These are phyloP conservation scores for Semaprochilodus insignis DNA, from an alignment of 2,797 vertebrate genomes.

Conservation along the genomic window DNA sequence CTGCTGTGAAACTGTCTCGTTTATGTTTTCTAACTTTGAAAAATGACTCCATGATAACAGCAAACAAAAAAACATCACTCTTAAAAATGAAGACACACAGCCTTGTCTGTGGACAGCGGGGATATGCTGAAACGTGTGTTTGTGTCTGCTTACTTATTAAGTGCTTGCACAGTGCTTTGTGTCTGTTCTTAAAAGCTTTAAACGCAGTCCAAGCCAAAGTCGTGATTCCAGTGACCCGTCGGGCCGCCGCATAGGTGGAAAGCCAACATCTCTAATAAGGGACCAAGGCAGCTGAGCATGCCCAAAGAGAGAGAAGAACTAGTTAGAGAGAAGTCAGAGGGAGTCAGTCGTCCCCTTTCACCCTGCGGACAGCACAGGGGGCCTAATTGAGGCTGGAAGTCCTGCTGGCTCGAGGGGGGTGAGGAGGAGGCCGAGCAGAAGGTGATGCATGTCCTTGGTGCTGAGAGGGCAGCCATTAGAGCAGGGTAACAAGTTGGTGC, in stretches of 20 bases:
- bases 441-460: conserved; percentile 48
- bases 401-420: conserved; percentile 13
- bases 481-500: conserved; percentile 38
- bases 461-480: conserved; percentile 39
- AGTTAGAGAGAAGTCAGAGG: conserved; percentile 40
- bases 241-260: conserved; percentile 10
- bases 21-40: no score
- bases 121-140: conserved; percentile 7
- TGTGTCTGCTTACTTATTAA: conserved; percentile 9
- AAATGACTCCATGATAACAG: no score
- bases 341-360: conserved; percentile 29
- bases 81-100: background rate
- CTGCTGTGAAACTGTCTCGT: no score
- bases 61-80: background rate
- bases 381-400: conserved; percentile 42
- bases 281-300: conserved; percentile 38
- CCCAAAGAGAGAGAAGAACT: conserved; percentile 30
- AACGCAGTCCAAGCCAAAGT: conserved; percentile 4
- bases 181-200: background rate
- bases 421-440: conserved; percentile 22
- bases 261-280: conserved; percentile 44
- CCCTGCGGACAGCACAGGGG: conserved; percentile 29
- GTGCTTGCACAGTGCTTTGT: conserved; percentile 1
- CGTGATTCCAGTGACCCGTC: conserved; percentile 29
- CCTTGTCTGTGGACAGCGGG: background rate